phyloP scores from a whole-genome alignment of 2,113 vertebrate species.

The Oreochromis niloticus region DNA sequence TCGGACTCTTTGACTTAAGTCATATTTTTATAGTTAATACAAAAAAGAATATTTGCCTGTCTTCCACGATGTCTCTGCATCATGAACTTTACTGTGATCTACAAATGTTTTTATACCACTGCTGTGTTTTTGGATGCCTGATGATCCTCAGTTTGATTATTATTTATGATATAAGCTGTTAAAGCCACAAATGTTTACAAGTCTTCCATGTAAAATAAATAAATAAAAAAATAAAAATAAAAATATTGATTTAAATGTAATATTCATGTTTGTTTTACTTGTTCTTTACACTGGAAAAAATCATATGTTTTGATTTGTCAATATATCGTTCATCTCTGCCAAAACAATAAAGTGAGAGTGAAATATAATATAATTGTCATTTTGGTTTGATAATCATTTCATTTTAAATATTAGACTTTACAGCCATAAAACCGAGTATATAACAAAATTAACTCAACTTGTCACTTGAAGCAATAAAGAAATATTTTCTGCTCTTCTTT shows the following conservation, averaged over 20 bases:
- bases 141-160: neutral
- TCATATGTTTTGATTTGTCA: neutral
- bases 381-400: neutral
- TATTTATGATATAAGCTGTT: neutral
- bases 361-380: neutral
- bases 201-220: neutral
- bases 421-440: neutral
- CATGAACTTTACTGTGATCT: too few relatives aligned
- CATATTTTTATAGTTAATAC: too few relatives aligned
- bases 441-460: neutral
- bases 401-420: neutral
- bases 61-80: too few relatives aligned
- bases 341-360: neutral
- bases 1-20: too few relatives aligned
- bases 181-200: neutral
- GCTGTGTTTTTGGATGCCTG: neutral
- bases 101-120: too few relatives aligned
- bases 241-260: neutral
- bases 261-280: neutral
- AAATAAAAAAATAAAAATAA: neutral
- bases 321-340: neutral
- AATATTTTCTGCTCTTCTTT: neutral
- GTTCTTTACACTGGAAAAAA: neutral
- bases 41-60: too few relatives aligned
- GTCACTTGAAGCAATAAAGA: neutral